phyloP scores from a whole-genome alignment of 2,113 vertebrate species.

The Barbus barbus region DNA sequence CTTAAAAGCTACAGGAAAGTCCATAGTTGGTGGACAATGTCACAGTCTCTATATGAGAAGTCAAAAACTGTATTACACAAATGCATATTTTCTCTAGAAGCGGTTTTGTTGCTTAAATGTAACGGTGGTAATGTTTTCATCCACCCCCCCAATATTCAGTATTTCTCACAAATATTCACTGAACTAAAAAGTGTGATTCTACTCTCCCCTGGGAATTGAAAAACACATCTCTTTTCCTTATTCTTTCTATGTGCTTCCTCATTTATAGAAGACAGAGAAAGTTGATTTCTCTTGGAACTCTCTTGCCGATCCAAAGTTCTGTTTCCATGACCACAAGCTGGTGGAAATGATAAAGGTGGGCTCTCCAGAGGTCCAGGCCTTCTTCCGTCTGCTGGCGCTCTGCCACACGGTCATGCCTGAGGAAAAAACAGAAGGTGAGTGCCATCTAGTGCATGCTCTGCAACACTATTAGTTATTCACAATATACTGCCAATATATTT shows the following conservation, averaged over 20 bases:
- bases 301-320: constrained; percentile 86
- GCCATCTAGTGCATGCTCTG: background rate
- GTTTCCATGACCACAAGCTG: constrained; percentile 86
- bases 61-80: no score
- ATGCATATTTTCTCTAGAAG: no score
- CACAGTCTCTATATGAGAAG: no score
- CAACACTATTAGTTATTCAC: background rate
- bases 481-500: background rate
- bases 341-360: constrained; percentile 77
- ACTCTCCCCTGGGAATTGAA: background rate
- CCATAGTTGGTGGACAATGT: background rate
- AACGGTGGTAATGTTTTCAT: no score
- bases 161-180: background rate
- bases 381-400: constrained; percentile 88
- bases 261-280: constrained; percentile 78
- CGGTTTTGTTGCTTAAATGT: no score
- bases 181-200: background rate
- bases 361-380: constrained; percentile 73
- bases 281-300: constrained; percentile 89
- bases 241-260: background rate
- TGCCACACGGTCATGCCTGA: constrained; percentile 96
- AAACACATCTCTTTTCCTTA: background rate
- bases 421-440: constrained; percentile 86
- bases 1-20: no score
- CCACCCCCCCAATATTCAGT: background rate